Evolutionary conservation across 2,113 vertebrate species (phyloP).

Genomic region (Ciconia stormi): DNA sequence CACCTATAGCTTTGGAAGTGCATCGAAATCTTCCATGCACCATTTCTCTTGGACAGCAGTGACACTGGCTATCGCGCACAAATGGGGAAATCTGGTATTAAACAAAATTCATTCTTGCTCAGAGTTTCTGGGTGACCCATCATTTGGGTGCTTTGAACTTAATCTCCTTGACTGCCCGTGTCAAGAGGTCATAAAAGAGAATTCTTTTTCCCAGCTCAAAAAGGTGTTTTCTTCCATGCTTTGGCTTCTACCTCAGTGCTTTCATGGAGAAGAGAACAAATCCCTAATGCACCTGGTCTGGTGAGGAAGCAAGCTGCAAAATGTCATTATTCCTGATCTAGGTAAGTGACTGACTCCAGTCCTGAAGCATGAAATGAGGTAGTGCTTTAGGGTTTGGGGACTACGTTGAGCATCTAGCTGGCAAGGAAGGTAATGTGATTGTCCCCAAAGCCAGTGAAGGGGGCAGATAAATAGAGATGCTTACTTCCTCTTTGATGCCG

Average conservation of each 20-base stretch:
- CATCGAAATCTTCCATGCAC: neutral
- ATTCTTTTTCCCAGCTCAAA: neutral
- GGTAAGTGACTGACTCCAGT: neutral
- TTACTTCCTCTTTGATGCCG: neutral
- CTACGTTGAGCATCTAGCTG: neutral
- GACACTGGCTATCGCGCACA: fast-evolving
- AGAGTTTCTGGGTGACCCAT: neutral
- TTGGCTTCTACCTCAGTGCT: neutral
- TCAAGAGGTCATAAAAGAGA: neutral
- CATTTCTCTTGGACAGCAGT: too few relatives aligned
- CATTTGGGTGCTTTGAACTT: neutral
- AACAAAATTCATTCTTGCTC: neutral
- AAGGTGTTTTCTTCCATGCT: neutral
- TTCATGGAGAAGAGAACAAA: neutral
- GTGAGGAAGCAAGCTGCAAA: neutral
- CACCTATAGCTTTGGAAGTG: neutral
- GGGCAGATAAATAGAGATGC: neutral
- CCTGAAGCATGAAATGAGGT: neutral
- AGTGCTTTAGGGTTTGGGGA: neutral
- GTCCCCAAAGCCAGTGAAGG: neutral
- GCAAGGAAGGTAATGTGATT: neutral
- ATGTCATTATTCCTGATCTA: neutral
- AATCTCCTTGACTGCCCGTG: neutral
- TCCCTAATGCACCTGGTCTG: neutral
- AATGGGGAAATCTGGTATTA: neutral